These are phyloP conservation scores for Andrena bicolor DNA, from an alignment of 2,888 invertebrate genomes.

Conservation along the genomic window DNA sequence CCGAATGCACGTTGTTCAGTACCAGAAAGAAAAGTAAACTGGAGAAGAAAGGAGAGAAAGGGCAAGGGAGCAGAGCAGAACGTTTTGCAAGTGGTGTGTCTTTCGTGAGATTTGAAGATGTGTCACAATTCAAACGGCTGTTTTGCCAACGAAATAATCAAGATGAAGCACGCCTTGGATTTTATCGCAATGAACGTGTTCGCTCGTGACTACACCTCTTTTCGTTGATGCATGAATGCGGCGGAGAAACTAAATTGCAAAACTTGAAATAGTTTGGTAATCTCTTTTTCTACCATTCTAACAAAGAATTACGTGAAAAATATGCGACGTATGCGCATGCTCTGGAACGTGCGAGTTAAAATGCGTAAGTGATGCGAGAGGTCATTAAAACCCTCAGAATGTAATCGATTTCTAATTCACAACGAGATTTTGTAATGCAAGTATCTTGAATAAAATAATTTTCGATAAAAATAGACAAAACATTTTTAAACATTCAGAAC, in stretches of 20 bases:
- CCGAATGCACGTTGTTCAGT: neutral
- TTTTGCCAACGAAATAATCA: slow-evolving; percentile 3
- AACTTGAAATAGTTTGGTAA: slow-evolving; percentile 18
- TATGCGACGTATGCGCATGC: neutral
- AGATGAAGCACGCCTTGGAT: slow-evolving; percentile 11
- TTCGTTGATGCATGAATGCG: slow-evolving; percentile 22
- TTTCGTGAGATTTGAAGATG: slow-evolving; percentile 14
- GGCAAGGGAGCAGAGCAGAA: neutral
- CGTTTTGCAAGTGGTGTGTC: neutral
- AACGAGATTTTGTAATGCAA: neutral
- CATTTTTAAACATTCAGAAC: too few species aligned
- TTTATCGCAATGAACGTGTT: slow-evolving; percentile 10
- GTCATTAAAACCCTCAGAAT: neutral
- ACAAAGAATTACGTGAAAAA: slow-evolving; percentile 1
- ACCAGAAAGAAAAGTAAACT: neutral
- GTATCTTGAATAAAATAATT: too few species aligned
- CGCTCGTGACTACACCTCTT: slow-evolving; percentile 2
- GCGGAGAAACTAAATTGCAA: slow-evolving; percentile 38
- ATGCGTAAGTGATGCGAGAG: neutral
- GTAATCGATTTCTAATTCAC: neutral
- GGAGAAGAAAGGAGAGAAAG: neutral
- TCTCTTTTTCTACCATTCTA: slow-evolving; percentile 10
- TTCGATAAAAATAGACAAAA: neutral
- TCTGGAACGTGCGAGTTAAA: slow-evolving; percentile 6
- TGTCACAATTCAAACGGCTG: neutral